These are phyloP conservation scores for Schlechtendalia chinensis DNA, from an alignment of 1,140 invertebrate genomes.

Conservation along the genomic window DNA sequence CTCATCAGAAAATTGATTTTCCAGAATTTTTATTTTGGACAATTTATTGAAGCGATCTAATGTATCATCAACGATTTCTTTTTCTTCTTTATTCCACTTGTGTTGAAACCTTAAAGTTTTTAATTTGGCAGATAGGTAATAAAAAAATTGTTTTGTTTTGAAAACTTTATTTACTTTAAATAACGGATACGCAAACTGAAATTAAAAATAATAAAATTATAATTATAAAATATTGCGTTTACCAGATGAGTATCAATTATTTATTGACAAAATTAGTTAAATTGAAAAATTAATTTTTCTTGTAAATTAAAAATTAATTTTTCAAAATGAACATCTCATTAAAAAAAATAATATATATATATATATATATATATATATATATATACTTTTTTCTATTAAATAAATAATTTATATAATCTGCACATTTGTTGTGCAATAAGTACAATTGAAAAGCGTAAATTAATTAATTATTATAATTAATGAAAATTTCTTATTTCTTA, in stretches of 20 bases:
- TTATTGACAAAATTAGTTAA: background rate
- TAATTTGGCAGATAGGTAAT: background rate
- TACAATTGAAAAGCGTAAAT: too few relatives aligned
- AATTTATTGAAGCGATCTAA: background rate
- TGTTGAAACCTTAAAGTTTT: background rate
- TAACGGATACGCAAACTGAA: conserved; percentile 1
- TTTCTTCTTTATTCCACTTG: conserved; percentile 1
- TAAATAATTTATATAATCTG: too few relatives aligned
- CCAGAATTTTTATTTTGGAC: background rate
- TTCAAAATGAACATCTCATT: too few relatives aligned
- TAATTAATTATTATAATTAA: too few relatives aligned
- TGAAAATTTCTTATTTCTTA: too few relatives aligned
- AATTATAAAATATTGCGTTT: background rate
- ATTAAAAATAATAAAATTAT: background rate
- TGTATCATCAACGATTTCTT: background rate
- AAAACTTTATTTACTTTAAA: background rate
- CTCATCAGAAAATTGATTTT: background rate
- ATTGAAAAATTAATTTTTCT: too few relatives aligned
- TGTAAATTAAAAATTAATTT: too few relatives aligned
- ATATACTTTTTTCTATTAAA: too few relatives aligned
- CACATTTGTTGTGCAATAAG: too few relatives aligned
- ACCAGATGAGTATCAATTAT: background rate
- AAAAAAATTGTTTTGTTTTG: conserved; percentile 15
- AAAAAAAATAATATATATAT: too few relatives aligned
- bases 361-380: too few relatives aligned